Percentiles rank a stretch among this genome's conserved stretches.
Conservation (phyloP, 2,113 vertebrate genomes). For the Halichoeres trimaculatus region DNA sequence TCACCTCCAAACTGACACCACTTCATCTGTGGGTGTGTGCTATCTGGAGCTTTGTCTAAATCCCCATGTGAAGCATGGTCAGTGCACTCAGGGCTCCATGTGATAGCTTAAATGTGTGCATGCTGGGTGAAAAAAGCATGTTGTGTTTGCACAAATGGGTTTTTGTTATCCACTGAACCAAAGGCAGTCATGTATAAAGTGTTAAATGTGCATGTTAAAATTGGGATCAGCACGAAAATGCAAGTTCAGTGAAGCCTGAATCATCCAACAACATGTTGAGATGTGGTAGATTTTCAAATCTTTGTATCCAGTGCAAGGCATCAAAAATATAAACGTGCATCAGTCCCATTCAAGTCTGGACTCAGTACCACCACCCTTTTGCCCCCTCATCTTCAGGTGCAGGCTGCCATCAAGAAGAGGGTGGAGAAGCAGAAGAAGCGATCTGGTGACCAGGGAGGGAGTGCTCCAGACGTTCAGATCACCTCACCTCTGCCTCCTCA, state of each 20-base stretch:
- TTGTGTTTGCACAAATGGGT: too few relatives aligned
- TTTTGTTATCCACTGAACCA: too few relatives aligned
- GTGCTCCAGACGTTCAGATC: conserved; percentile 32
- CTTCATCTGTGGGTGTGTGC: not conserved
- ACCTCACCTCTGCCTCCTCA: conserved; percentile 2
- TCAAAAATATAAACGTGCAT: not conserved
- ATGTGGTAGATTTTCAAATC: too few relatives aligned
- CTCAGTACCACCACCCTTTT: not conserved
- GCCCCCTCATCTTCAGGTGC: conserved; percentile 68
- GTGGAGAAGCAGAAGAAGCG: conserved; percentile 79
- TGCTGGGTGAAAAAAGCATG: not conserved
- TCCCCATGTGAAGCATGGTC: not conserved
- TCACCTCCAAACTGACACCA: not conserved
- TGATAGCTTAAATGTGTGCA: not conserved
- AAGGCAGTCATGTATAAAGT: not conserved
- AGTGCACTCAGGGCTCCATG: not conserved
- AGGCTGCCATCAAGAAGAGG: conserved; percentile 83
- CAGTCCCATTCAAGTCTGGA: not conserved
- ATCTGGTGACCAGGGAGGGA: conserved; percentile 20
- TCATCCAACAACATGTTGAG: too few relatives aligned
- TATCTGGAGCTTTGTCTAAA: not conserved
- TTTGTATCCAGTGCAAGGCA: too few relatives aligned
- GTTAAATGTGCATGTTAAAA: not conserved
- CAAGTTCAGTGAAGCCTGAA: not conserved
- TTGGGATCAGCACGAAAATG: not conserved